phyloP scores from a whole-genome alignment of 1,140 invertebrate species.

The Galleria mellonella region DNA sequence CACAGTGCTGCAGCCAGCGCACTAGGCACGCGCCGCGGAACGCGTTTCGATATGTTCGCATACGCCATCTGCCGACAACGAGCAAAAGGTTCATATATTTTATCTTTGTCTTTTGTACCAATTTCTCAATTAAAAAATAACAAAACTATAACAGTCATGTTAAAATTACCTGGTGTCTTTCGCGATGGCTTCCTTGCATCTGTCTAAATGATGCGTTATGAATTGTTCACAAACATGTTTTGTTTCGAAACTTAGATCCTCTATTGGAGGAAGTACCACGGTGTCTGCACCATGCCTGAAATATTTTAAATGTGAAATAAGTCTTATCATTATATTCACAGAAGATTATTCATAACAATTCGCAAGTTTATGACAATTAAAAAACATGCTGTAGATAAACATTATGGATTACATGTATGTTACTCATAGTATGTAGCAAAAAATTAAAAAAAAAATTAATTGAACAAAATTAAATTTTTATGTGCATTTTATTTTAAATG shows the following conservation, averaged over 20 bases:
- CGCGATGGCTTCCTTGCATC: conserved; percentile 87
- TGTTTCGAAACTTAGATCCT: conserved; percentile 84
- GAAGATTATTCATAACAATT: no score
- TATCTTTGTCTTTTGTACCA: no score
- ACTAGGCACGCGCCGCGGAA: conserved; percentile 90
- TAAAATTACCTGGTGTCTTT: conserved; percentile 75
- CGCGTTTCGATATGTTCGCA: conserved; percentile 83
- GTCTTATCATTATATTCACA: conserved; percentile 1
- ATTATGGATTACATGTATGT: no score
- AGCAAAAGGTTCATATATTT: no score
- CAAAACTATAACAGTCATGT: neutral
- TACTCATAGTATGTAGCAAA: no score
- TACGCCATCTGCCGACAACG: conserved; percentile 80
- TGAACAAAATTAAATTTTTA: no score
- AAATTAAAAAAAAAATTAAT: no score
- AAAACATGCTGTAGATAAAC: no score
- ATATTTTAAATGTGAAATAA: conserved; percentile 4
- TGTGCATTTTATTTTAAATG: no score
- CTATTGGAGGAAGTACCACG: conserved; percentile 81
- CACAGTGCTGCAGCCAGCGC: conserved; percentile 89
- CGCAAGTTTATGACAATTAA: no score
- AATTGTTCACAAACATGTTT: conserved; percentile 93
- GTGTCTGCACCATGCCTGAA: conserved; percentile 81
- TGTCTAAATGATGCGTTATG: conserved; percentile 86
- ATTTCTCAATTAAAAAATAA: no score